Evolutionary conservation across 1,140 invertebrate genomes (phyloP), one percentile per base, ranked within the genome.

Genomic region (Drosophila azteca): DNA sequence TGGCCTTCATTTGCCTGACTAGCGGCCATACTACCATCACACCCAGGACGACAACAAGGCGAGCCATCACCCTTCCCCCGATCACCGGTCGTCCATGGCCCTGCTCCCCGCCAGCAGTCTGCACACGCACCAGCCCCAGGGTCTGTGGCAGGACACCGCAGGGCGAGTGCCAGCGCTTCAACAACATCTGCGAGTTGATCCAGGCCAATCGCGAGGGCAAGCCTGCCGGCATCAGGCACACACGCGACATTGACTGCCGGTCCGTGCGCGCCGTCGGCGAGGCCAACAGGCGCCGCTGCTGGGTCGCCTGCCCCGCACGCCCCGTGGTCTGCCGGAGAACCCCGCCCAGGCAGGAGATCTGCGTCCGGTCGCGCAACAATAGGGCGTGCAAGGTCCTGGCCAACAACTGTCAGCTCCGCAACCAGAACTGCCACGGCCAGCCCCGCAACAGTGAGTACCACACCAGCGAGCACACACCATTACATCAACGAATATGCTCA

Each of bases 401-500:
- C 52, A 83, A 79, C 50, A 69, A 43, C 6, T 87, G 82, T 7
- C 83, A 88, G 66, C 52, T 87, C 48, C 49, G 58, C 7, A 87
- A 87, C 58, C 65, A 72, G 52, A 87, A 87, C 31, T 87, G 82
- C 41, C 53, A 71, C 39, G n/a, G 50, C 2, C 43, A 41, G 11
- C 82, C 82, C 7, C 80, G 75, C 22, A 67, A 87, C 51, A 72
- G 82, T 87, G 45, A 84, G 81, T 75, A 58, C 24, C 13, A 9
- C 6, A 35, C n/a, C 29, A n/a, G n/a, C n/a, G 4, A 3, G 0
- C 24, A 26, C 17, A 26, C 5, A 29, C 3, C 3, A 3, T 11
- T 3, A 35, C 1, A 13, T 15, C 13, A n/a, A 2, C 13, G 6
- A 2, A 1, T 13, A 39, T 39, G 1, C 35, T 1, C 3, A 13